These are phyloP conservation scores for Drosophila repletoides DNA, from an alignment of 1,140 invertebrate genomes.

Conservation along the genomic window DNA sequence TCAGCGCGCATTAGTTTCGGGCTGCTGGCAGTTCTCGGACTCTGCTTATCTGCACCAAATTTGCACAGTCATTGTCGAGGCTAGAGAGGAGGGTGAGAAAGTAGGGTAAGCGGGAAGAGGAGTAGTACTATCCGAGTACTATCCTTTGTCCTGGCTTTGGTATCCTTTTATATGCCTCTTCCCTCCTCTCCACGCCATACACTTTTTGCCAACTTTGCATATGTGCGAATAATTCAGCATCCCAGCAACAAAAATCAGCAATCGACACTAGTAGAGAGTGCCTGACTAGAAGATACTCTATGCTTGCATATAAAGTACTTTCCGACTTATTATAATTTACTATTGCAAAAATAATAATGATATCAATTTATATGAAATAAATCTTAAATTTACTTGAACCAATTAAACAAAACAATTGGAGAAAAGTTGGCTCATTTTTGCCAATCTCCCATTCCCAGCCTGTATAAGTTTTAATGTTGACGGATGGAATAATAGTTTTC, in stretches of 20 bases:
- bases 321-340: too few species aligned
- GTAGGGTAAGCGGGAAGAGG: background rate
- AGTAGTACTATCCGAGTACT: constrained; percentile 9
- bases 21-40: constrained; percentile 57
- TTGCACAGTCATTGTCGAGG: constrained; percentile 76
- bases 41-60: constrained; percentile 77
- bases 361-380: too few species aligned
- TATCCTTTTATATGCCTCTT: constrained; percentile 44
- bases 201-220: constrained; percentile 78
- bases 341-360: too few species aligned
- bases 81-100: constrained; percentile 4
- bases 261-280: too few species aligned
- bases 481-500: too few species aligned
- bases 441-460: too few species aligned
- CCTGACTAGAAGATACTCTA: too few species aligned
- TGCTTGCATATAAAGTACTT: too few species aligned
- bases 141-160: constrained; percentile 12
- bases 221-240: constrained; percentile 77
- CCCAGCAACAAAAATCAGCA: constrained; percentile 26
- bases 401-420: too few species aligned
- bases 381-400: too few species aligned
- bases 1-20: constrained; percentile 74
- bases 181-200: constrained; percentile 22
- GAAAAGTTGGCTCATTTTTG: too few species aligned
- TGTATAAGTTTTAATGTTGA: too few species aligned